These are phyloP conservation scores for Drosophila macrospina DNA, from an alignment of 2,888 invertebrate genomes.

Conservation along the genomic window DNA sequence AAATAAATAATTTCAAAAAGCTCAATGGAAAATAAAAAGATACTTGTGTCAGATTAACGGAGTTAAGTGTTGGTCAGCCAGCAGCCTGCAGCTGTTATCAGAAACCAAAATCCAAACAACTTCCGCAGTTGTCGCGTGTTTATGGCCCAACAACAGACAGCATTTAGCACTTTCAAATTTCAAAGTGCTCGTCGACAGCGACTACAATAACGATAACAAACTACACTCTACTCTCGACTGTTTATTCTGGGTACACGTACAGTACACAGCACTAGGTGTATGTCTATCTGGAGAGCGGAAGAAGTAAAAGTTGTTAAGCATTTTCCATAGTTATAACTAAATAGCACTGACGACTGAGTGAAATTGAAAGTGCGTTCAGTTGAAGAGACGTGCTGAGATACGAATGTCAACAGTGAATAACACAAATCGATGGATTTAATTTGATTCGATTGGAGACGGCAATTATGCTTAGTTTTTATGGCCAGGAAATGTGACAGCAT, in stretches of 20 bases:
- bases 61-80: not conserved
- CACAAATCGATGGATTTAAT: constrained; percentile 27
- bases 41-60: not conserved
- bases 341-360: constrained; percentile 50
- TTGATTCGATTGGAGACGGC: constrained; percentile 33
- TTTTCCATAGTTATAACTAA: constrained; percentile 55
- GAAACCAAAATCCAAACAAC: constrained; percentile 54
- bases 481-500: constrained; percentile 33
- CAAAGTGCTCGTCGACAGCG: constrained; percentile 16
- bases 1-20: not conserved
- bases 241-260: constrained; percentile 33
- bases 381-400: constrained; percentile 31
- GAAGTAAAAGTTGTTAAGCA: constrained; percentile 69
- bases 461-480: constrained; percentile 39
- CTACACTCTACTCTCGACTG: constrained; percentile 11
- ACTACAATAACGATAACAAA: constrained; percentile 9
- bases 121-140: constrained; percentile 59
- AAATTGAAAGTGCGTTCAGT: constrained; percentile 68
- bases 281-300: constrained; percentile 45
- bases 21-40: not conserved
- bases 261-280: not conserved
- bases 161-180: constrained; percentile 49
- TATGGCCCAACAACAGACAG: constrained; percentile 27
- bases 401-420: constrained; percentile 36
- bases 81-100: constrained; percentile 31